A percentile compares a stretch with the other conserved stretches of the same genome.
Evolutionary conservation across 2,888 invertebrate genomes (phyloP).

Genomic region (Dione vanillae): DNA sequence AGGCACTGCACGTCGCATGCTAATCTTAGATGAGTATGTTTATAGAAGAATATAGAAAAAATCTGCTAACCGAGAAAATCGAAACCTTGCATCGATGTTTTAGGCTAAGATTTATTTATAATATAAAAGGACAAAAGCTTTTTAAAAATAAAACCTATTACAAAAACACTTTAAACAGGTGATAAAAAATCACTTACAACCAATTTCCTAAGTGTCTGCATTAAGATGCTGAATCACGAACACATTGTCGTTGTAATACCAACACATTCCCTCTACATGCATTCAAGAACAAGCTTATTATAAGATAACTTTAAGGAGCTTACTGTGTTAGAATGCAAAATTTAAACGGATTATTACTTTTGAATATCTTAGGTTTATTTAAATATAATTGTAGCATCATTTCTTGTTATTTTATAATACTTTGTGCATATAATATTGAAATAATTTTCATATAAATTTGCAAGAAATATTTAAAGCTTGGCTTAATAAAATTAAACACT

Average conservation of each 20-base stretch:
- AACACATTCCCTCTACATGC: constrained; percentile 12
- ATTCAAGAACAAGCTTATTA: constrained; percentile 7
- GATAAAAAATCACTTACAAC: constrained; percentile 29
- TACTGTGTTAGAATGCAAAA: neutral
- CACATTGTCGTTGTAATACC: constrained; percentile 13
- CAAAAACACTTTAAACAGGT: neutral
- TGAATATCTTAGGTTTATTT: too few relatives aligned
- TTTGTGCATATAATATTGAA: too few relatives aligned
- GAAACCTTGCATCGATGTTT: too few relatives aligned
- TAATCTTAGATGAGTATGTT: too few relatives aligned
- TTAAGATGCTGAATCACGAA: constrained; percentile 34
- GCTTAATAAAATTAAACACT: too few relatives aligned
- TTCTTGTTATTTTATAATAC: too few relatives aligned
- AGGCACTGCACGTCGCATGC: too few relatives aligned
- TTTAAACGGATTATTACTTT: constrained; percentile 2
- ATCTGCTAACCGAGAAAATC: too few relatives aligned
- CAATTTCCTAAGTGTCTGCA: constrained; percentile 13
- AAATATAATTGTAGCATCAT: too few relatives aligned
- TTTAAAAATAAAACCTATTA: neutral
- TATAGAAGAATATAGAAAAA: too few relatives aligned
- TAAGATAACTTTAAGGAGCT: neutral
- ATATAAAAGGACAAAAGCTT: neutral
- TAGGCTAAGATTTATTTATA: neutral
- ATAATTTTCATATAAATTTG: too few relatives aligned
- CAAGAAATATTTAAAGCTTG: too few relatives aligned